These are phyloP conservation scores for Bufotes viridis DNA, from an alignment of 2,797 vertebrate genomes.

Conservation along the genomic window DNA sequence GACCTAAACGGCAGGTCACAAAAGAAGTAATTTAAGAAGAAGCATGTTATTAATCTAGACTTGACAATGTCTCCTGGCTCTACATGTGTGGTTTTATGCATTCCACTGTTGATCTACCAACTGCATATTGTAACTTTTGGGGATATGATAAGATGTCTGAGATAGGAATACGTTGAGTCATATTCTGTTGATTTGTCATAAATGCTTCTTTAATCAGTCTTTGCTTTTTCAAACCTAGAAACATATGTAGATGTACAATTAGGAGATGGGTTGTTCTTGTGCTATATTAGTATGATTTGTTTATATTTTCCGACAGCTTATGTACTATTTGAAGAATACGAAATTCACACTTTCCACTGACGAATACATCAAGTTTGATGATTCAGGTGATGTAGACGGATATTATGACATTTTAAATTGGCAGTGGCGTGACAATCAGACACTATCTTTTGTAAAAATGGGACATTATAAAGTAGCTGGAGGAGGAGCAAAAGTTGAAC, in stretches of 20 bases:
- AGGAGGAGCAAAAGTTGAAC: conserved; percentile 56
- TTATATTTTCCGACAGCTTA: conserved; percentile 73
- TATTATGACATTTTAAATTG: conserved; percentile 86
- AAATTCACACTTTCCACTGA: conserved; percentile 73
- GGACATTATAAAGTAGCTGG: conserved; percentile 75
- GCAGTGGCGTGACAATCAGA: conserved; percentile 74
- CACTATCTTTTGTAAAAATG: conserved; percentile 73
- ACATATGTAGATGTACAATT: not conserved
- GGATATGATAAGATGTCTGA: no score
- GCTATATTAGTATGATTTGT: not conserved
- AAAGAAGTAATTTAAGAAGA: no score
- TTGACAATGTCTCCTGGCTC: no score
- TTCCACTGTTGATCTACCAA: no score
- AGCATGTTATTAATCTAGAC: no score
- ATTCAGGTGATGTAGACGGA: conserved; percentile 75
- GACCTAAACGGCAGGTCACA: no score
- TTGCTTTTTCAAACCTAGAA: not conserved
- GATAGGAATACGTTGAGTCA: no score
- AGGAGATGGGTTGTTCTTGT: not conserved
- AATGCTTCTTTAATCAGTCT: not conserved
- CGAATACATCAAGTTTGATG: conserved; percentile 73
- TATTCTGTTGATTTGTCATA: no score
- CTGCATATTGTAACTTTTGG: no score
- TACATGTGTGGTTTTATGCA: no score
- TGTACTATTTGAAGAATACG: conserved; percentile 83